Evolutionary conservation across 2,797 vertebrate species (phyloP), one percentile per base, ranked within the genome.

Genomic region (Danio kyathit): DNA sequence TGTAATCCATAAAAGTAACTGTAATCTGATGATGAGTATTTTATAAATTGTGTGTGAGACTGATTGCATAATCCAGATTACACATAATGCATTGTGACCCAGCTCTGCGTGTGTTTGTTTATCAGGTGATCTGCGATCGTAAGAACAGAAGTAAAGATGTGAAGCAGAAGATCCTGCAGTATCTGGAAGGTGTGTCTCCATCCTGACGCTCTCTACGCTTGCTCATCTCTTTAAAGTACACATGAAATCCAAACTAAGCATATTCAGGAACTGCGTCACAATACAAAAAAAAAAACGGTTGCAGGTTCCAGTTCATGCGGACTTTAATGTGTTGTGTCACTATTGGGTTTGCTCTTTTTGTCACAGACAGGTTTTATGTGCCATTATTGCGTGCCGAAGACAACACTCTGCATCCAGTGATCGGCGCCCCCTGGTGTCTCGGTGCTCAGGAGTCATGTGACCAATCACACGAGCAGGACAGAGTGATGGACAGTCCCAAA

Each of bases 61-160:
- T 29, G 29, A 29, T n/a, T n/a, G n/a, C n/a, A n/a, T n/a, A n/a
- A n/a, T n/a, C n/a, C n/a, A n/a, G n/a, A n/a, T 29, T 29, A 29
- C 29, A n/a, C n/a, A 29, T 29, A 29, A 29, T 29, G 29, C 29
- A 29, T n/a, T n/a, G n/a, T n/a, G n/a, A 1, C 29, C 29, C 29
- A 29, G 29, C 1, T 3, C 11, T 11, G 4, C 13, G 43, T 5
- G 44, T 21, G 11, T 38, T 69, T 13, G 1, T 71, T 72, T 83
- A 67, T 89, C 83, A 96, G 96, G 92, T 96, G 44, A 90, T 96
- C 84, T 96, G 95, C 90, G 95, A 96, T 90, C 92, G 96, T 88
- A 95, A 94, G 91, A 95, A 92, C 81, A 96, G 95, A 89, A 91
- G 91, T 74, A 82, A 84, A 14, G 94, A 95, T 80, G 12, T 94